Conservation (phyloP, 2,888 invertebrate genomes). For the Drosophila dives region DNA sequence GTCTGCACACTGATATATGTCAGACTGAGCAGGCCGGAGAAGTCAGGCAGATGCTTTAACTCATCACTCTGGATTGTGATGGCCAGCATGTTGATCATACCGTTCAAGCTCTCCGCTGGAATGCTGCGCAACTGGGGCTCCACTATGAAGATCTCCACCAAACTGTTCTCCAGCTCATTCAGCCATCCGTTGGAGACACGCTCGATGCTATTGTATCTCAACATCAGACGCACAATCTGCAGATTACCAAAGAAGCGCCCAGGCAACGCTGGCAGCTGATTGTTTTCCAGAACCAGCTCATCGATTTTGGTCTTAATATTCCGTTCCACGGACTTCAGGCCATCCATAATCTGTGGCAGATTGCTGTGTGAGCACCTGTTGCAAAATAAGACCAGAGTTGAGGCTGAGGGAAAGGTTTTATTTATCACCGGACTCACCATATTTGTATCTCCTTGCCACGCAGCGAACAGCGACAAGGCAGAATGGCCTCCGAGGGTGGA, state of each 20-base stretch:
- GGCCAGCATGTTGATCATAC: conserved; percentile 91
- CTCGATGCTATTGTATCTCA: conserved; percentile 93
- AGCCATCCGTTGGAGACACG: conserved; percentile 93
- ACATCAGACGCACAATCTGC: conserved; percentile 91
- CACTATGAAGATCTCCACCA: conserved; percentile 93
- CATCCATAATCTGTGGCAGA: conserved; percentile 90
- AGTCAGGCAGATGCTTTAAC: conserved; percentile 90
- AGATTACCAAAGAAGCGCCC: conserved; percentile 92
- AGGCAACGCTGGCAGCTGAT: conserved; percentile 93
- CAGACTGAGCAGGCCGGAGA: conserved; percentile 89
- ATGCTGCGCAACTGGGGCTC: conserved; percentile 92
- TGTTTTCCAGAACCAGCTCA: conserved; percentile 94
- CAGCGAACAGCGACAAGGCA: conserved; percentile 93
- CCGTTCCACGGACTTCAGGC: conserved; percentile 88
- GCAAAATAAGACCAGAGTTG: conserved; percentile 32
- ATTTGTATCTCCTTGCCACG: conserved; percentile 92
- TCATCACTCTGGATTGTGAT: conserved; percentile 92
- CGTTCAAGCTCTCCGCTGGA: conserved; percentile 91
- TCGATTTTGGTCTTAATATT: conserved; percentile 90
- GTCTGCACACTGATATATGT: conserved; percentile 91
- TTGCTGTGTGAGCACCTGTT: conserved; percentile 96
- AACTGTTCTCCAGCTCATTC: conserved; percentile 90
- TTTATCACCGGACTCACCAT: conserved; percentile 87
- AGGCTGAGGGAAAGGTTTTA: no score
- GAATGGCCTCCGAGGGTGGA: conserved; percentile 91